Evolutionary conservation across 2,888 invertebrate genomes (phyloP).

Genomic region (Tipula lateralis): DNA sequence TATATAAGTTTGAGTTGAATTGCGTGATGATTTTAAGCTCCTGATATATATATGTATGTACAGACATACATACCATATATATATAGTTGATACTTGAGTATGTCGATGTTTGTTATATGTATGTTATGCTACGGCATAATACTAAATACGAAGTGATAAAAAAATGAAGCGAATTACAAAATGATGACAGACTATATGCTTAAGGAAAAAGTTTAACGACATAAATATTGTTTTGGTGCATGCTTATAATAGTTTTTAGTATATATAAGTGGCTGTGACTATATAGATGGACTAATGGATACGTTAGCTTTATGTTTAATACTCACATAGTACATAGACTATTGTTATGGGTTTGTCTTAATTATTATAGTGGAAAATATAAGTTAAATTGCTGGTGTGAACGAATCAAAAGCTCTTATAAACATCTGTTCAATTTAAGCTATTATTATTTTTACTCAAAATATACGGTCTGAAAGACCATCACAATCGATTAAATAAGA

Average conservation of each 20-base stretch:
- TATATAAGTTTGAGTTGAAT: neutral
- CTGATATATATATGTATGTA: neutral
- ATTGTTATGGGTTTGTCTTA: too few relatives aligned
- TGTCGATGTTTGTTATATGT: neutral
- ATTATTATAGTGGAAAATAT: too few relatives aligned
- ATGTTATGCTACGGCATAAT: neutral
- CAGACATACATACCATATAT: neutral
- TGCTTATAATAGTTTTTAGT: neutral
- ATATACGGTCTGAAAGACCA: too few relatives aligned
- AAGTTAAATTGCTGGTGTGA: too few relatives aligned
- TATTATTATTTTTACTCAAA: too few relatives aligned
- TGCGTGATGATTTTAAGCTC: constrained; percentile 19
- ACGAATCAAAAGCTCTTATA: too few relatives aligned
- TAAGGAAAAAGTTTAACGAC: neutral
- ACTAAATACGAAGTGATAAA: neutral
- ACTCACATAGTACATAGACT: too few relatives aligned
- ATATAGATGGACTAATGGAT: neutral
- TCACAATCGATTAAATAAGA: too few relatives aligned
- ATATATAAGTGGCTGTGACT: neutral
- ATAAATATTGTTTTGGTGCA: neutral
- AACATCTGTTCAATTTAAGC: too few relatives aligned
- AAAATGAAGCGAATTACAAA: neutral
- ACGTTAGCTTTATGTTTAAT: neutral
- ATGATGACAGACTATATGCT: neutral
- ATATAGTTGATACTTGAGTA: neutral